A percentile compares a stretch with the other conserved stretches of the same genome.
Evolutionary conservation across 2,113 vertebrate genomes (phyloP).

Genomic region (Psittacus erithacus): DNA sequence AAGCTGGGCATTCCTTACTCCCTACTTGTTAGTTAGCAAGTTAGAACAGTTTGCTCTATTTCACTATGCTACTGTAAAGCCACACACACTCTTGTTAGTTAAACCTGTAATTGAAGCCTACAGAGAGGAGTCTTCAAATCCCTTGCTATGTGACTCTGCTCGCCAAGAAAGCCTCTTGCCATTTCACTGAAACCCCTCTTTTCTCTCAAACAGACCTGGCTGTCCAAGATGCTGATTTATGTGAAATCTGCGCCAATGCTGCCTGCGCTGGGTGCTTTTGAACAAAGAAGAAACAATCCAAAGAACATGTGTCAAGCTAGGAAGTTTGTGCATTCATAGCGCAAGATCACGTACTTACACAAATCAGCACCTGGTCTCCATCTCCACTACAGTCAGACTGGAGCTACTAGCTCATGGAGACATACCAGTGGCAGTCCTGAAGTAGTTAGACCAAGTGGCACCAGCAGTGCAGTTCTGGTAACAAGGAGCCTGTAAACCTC

Average conservation of each 20-base stretch:
- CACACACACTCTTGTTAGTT: not conserved
- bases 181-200: not conserved
- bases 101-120: not conserved
- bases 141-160: not conserved
- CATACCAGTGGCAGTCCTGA: not conserved
- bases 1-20: not conserved
- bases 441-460: not conserved
- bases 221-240: slow-evolving; percentile 58
- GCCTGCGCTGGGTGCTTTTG: slow-evolving; percentile 77
- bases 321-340: not conserved
- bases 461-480: not conserved
- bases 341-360: not conserved
- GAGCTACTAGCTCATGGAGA: not conserved
- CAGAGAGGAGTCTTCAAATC: not conserved
- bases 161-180: not conserved
- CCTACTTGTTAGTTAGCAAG: too few relatives aligned
- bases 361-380: not conserved
- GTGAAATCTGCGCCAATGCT: slow-evolving; percentile 82
- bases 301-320: not conserved
- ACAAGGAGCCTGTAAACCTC: not conserved
- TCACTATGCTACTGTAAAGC: not conserved
- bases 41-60: not conserved
- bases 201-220: slow-evolving; percentile 20
- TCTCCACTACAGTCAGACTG: not conserved
- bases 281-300: not conserved